These are phyloP conservation scores for Wiebesia pumilae DNA, from an alignment of 1,140 invertebrate genomes.

Conservation along the genomic window DNA sequence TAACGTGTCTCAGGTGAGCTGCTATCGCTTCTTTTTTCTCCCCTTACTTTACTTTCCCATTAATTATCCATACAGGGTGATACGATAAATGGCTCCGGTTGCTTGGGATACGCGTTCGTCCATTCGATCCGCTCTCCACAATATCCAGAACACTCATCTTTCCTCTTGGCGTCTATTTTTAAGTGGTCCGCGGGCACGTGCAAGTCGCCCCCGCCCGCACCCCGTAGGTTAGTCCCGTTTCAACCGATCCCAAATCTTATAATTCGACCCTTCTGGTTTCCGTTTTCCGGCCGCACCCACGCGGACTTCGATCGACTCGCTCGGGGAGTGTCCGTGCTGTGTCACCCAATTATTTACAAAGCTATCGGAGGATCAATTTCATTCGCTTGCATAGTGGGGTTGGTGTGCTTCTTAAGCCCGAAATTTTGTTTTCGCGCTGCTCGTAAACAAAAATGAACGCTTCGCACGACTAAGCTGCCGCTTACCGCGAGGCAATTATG, in stretches of 20 bases:
- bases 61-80: neutral
- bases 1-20: constrained; percentile 11
- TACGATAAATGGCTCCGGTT: neutral
- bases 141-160: neutral
- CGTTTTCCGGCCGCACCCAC: constrained; percentile 24
- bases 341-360: neutral
- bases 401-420: too few relatives aligned
- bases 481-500: too few relatives aligned
- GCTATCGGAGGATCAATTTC: neutral
- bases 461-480: too few relatives aligned
- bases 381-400: neutral
- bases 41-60: neutral
- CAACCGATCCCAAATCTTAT: constrained; percentile 28
- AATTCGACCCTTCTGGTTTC: constrained; percentile 20
- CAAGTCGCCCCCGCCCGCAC: neutral
- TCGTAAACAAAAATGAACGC: too few relatives aligned
- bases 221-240: neutral
- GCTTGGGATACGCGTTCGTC: too few relatives aligned
- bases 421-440: too few relatives aligned
- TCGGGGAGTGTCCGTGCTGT: neutral
- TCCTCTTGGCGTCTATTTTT: neutral
- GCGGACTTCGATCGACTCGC: neutral
- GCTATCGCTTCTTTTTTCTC: neutral
- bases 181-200: too few relatives aligned
- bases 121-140: too few relatives aligned